Evolutionary conservation across 2,113 vertebrate species (phyloP).

Genomic region (Daphoenositta chrysoptera): DNA sequence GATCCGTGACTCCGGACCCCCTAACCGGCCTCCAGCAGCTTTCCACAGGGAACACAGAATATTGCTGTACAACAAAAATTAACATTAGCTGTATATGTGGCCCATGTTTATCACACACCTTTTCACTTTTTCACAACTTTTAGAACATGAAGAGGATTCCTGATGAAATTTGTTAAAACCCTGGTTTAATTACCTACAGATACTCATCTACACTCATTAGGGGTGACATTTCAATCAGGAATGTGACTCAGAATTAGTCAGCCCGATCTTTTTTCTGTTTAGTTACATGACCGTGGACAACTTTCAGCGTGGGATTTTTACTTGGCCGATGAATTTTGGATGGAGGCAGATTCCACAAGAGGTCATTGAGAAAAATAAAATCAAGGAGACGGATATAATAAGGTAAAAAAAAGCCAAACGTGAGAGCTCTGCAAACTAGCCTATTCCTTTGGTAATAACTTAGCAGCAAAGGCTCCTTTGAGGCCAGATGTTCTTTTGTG

Average conservation of each 20-base stretch:
- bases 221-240: conserved; percentile 42
- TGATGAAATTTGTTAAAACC: conserved; percentile 3
- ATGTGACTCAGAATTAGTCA: conserved; percentile 5
- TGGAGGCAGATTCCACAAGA: conserved; percentile 87
- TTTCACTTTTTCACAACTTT: not conserved
- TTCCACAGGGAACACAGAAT: accelerated
- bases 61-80: accelerated
- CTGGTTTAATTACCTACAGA: not conserved
- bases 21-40: accelerated
- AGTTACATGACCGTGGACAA: conserved; percentile 96
- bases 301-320: conserved; percentile 94
- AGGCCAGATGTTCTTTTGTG: not conserved
- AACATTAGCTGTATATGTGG: accelerated
- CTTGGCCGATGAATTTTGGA: conserved; percentile 96
- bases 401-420: conserved; percentile 68
- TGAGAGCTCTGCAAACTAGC: not conserved
- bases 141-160: not conserved
- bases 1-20: accelerated
- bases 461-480: not conserved
- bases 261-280: not conserved
- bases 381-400: conserved; percentile 89
- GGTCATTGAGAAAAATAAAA: conserved; percentile 79
- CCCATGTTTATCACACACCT: not conserved
- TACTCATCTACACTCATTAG: not conserved
- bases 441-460: not conserved